These are phyloP conservation scores for Cybosia mesomella DNA, from an alignment of 2,888 invertebrate genomes.

Conservation along the genomic window DNA sequence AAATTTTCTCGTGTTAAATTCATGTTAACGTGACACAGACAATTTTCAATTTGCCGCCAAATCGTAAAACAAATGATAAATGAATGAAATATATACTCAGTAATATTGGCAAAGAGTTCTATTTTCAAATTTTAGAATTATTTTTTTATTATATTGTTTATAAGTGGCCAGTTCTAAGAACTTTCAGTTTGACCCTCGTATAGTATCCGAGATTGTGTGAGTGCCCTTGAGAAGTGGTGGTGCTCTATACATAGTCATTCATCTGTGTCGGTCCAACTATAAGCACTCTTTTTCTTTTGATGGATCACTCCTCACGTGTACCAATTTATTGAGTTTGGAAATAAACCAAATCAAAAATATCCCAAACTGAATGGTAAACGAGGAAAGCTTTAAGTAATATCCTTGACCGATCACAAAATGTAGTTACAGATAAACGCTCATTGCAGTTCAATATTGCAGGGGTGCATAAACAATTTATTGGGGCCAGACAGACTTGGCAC, in stretches of 20 bases:
- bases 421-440: conserved; percentile 18
- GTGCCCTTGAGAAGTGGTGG: background rate
- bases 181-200: too few relatives aligned
- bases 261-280: background rate
- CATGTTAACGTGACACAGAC: too few relatives aligned
- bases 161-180: too few relatives aligned
- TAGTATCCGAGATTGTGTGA: background rate
- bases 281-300: background rate
- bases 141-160: too few relatives aligned
- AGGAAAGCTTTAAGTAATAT: background rate
- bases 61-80: too few relatives aligned
- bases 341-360: background rate
- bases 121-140: too few relatives aligned
- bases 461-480: conserved; percentile 27
- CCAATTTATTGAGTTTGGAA: background rate
- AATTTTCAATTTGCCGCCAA: too few relatives aligned
- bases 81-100: too few relatives aligned
- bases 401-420: conserved; percentile 7
- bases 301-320: background rate
- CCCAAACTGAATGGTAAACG: background rate
- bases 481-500: background rate
- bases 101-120: too few relatives aligned
- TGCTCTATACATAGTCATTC: background rate
- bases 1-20: too few relatives aligned
- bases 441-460: conserved; percentile 31